phyloP scores from a whole-genome alignment of 2,797 vertebrate species.

The Platyrinchus mystaceus region DNA sequence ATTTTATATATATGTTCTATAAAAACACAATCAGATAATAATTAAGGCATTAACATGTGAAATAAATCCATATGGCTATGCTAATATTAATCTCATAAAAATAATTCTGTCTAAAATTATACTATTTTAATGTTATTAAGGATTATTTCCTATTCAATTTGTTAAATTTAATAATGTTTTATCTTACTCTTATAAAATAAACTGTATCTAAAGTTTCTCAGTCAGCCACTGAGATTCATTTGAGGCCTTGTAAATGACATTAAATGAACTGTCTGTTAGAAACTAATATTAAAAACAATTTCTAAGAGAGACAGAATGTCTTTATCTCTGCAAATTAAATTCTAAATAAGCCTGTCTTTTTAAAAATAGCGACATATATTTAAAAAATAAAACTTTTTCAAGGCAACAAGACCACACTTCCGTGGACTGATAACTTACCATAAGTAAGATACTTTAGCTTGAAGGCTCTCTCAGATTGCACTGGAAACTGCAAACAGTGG shows the following conservation, averaged over 20 bases:
- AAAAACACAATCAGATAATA: neutral
- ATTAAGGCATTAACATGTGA: neutral
- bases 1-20: neutral
- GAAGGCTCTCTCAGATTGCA: conserved; percentile 33
- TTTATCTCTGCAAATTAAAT: neutral
- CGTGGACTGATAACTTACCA: conserved; percentile 17
- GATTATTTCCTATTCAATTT: neutral
- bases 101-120: neutral
- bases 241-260: neutral
- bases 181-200: neutral
- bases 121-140: neutral
- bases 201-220: neutral
- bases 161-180: neutral
- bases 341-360: neutral
- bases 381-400: neutral
- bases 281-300: neutral
- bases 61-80: neutral
- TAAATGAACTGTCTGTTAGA: neutral
- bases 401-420: neutral
- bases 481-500: conserved; percentile 27
- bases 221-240: neutral
- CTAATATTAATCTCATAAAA: neutral
- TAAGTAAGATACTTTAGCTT: conserved; percentile 60
- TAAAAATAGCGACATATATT: neutral
- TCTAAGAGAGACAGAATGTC: neutral